phyloP scores from a whole-genome alignment of 2,113 vertebrate genomes.

The Alectura lathami region DNA sequence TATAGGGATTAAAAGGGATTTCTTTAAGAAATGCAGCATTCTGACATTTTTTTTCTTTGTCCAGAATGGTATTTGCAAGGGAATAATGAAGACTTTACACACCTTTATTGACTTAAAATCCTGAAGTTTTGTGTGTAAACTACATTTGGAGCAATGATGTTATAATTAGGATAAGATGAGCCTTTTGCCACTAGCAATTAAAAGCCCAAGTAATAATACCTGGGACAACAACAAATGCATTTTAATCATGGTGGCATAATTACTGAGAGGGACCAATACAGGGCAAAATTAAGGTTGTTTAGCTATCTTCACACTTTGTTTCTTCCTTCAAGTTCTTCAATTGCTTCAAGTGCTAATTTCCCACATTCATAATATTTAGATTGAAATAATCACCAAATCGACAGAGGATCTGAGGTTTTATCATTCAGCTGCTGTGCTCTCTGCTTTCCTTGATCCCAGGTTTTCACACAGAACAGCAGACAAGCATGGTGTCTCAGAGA shows the following conservation, averaged over 20 bases:
- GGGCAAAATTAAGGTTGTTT: constrained; percentile 1
- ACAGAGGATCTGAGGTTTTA: not conserved
- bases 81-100: not conserved
- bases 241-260: not conserved
- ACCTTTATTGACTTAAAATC: not conserved
- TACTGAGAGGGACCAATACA: not conserved
- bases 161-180: not conserved
- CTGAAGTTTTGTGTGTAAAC: not conserved
- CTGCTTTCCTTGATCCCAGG: not conserved
- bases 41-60: not conserved
- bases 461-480: not conserved
- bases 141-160: not conserved
- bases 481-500: not conserved
- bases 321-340: not conserved
- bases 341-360: constrained; percentile 3
- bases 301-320: not conserved
- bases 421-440: not conserved
- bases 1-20: not conserved
- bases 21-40: not conserved
- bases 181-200: not conserved
- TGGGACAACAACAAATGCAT: constrained; percentile 1
- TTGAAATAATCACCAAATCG: not conserved
- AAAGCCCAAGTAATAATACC: not conserved
- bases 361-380: not conserved
- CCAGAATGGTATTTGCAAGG: not conserved